phyloP scores from a whole-genome alignment of 2,113 vertebrate species.

The Myrmecophaga tridactyla region DNA sequence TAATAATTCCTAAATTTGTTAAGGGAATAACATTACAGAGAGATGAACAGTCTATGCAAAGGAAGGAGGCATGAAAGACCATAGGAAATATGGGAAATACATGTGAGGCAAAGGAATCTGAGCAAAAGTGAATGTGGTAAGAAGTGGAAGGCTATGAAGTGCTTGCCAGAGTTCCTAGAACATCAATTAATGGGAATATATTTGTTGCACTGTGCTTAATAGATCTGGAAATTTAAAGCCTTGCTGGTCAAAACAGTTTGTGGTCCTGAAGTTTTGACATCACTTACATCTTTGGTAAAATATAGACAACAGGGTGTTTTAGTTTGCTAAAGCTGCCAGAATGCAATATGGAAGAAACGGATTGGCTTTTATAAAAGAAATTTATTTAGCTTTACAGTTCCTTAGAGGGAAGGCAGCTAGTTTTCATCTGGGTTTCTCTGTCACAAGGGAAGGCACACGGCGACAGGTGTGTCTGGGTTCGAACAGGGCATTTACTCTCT shows the following conservation, averaged over 20 bases:
- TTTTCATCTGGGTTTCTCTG: too few species aligned
- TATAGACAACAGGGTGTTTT: too few species aligned
- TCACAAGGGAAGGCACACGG: too few species aligned
- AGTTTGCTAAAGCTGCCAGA: too few species aligned
- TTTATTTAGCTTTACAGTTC: too few species aligned
- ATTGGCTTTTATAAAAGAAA: too few species aligned
- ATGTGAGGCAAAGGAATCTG: neutral
- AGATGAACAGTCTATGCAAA: neutral
- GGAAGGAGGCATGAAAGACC: neutral
- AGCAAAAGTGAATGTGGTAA: neutral
- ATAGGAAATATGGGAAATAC: neutral
- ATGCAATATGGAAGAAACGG: too few species aligned
- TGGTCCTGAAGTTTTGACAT: neutral
- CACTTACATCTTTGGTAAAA: neutral
- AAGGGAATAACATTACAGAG: neutral
- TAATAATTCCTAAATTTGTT: neutral
- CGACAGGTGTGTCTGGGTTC: too few species aligned
- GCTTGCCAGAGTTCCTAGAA: neutral
- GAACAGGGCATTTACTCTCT: too few species aligned
- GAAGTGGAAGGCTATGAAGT: neutral
- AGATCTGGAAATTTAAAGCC: neutral
- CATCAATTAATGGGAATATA: fast-evolving
- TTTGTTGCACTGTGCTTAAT: neutral
- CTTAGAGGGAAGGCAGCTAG: too few species aligned
- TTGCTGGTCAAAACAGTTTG: neutral